Conservation (phyloP, 2,888 invertebrate species). For the Ischnus inquisitorius region DNA sequence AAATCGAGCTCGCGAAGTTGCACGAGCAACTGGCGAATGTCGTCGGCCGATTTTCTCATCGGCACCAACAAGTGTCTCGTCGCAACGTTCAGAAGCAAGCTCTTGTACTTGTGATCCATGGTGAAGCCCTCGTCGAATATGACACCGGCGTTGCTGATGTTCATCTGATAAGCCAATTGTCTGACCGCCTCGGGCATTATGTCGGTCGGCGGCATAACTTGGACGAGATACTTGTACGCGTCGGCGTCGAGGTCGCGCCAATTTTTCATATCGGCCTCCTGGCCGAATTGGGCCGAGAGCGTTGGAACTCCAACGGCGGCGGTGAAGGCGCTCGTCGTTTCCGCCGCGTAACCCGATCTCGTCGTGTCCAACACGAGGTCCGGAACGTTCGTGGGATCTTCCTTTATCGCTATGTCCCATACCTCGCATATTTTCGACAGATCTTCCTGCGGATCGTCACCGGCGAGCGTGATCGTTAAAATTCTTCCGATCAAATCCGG, state of each 20-base stretch:
- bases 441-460: slow-evolving; percentile 75
- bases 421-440: slow-evolving; percentile 77
- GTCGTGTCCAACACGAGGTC: slow-evolving; percentile 94
- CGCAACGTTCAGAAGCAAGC: slow-evolving; percentile 95
- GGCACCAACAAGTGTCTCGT: slow-evolving; percentile 95
- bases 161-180: slow-evolving; percentile 92
- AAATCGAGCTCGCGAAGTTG: slow-evolving; percentile 93
- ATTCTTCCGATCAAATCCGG: slow-evolving; percentile 77
- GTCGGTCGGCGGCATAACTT: slow-evolving; percentile 94
- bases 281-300: slow-evolving; percentile 94
- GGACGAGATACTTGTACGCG: slow-evolving; percentile 92
- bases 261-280: slow-evolving; percentile 92
- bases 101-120: slow-evolving; percentile 97
- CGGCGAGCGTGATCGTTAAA: slow-evolving; percentile 76
- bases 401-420: slow-evolving; percentile 79
- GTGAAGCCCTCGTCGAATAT: slow-evolving; percentile 95
- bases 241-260: slow-evolving; percentile 92
- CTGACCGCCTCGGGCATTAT: slow-evolving; percentile 93
- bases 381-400: slow-evolving; percentile 89
- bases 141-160: slow-evolving; percentile 95
- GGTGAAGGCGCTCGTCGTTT: slow-evolving; percentile 94
- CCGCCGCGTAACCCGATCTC: slow-evolving; percentile 92
- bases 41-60: slow-evolving; percentile 87
- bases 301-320: slow-evolving; percentile 93
- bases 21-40: slow-evolving; percentile 89